phyloP scores from a whole-genome alignment of 2,113 vertebrate species.

The Pseudorasbora parva region DNA sequence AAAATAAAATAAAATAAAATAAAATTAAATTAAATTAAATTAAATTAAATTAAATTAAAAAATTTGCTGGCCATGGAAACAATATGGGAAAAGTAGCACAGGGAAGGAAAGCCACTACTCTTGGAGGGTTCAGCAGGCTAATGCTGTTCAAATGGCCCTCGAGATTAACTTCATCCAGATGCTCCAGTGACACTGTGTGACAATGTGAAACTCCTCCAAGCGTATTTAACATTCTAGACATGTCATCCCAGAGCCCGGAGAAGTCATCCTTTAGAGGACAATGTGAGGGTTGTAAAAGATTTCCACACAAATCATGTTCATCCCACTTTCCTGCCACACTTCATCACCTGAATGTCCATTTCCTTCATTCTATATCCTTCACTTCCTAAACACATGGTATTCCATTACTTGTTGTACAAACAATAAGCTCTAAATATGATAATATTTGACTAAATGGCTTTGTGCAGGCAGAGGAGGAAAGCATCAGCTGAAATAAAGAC shows the following conservation, averaged over 20 bases:
- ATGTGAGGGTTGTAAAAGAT: constrained; percentile 34
- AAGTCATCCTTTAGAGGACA: constrained; percentile 37
- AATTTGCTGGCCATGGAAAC: not conserved
- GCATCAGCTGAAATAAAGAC: not conserved
- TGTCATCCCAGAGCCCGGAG: not conserved
- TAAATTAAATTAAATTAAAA: not conserved
- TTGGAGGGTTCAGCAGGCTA: constrained; percentile 9
- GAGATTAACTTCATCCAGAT: constrained; percentile 44
- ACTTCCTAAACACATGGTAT: not conserved
- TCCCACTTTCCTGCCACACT: constrained; percentile 19
- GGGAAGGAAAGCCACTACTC: not conserved
- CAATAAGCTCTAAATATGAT: not conserved
- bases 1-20: not conserved
- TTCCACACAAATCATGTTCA: constrained; percentile 22
- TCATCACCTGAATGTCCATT: constrained; percentile 2
- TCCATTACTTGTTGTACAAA: constrained; percentile 2
- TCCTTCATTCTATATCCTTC: constrained; percentile 13
- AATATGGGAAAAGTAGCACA: not conserved
- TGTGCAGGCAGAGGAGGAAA: too few species aligned
- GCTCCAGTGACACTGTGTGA: constrained; percentile 34
- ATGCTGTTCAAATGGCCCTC: constrained; percentile 34
- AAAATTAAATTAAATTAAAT: not conserved
- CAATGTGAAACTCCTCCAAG: constrained; percentile 35
- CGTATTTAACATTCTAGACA: constrained; percentile 34
- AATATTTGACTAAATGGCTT: not conserved